These are phyloP conservation scores for Bufotes viridis DNA, from an alignment of 2,797 vertebrate genomes.

Conservation along the genomic window DNA sequence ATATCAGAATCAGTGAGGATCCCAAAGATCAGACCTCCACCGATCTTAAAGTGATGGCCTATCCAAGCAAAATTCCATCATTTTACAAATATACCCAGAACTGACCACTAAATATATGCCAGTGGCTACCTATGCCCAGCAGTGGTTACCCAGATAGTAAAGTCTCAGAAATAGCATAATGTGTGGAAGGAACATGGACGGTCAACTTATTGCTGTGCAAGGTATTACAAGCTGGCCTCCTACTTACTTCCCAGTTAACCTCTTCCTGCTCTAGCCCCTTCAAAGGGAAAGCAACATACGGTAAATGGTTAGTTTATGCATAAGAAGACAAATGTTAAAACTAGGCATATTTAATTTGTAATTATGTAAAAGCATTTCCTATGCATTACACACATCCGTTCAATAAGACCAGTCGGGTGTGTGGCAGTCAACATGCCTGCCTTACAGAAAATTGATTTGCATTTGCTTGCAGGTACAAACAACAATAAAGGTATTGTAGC, in stretches of 20 bases:
- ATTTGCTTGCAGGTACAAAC: not conserved
- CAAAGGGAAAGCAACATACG: not conserved
- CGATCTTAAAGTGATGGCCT: too few relatives aligned
- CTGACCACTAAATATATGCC: not conserved
- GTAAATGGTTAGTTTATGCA: not conserved
- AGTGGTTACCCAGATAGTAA: too few relatives aligned
- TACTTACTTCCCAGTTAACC: not conserved
- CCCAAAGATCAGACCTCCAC: too few relatives aligned
- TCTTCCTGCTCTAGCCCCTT: not conserved
- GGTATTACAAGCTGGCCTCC: not conserved
- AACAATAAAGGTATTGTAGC: not conserved
- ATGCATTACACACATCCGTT: not conserved
- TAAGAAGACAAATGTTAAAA: not conserved
- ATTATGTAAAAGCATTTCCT: not conserved
- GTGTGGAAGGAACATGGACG: not conserved
- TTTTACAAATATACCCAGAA: too few relatives aligned
- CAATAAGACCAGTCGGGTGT: not conserved
- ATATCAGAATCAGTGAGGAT: too few relatives aligned
- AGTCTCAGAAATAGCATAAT: too few relatives aligned
- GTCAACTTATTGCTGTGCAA: not conserved
- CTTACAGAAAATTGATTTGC: not conserved
- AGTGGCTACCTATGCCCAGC: not conserved
- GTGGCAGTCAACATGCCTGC: not conserved
- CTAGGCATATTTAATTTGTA: not conserved
- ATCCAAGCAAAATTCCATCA: too few relatives aligned